These are phyloP conservation scores for Colaptes auratus DNA, from an alignment of 2,113 vertebrate species.

Conservation along the genomic window DNA sequence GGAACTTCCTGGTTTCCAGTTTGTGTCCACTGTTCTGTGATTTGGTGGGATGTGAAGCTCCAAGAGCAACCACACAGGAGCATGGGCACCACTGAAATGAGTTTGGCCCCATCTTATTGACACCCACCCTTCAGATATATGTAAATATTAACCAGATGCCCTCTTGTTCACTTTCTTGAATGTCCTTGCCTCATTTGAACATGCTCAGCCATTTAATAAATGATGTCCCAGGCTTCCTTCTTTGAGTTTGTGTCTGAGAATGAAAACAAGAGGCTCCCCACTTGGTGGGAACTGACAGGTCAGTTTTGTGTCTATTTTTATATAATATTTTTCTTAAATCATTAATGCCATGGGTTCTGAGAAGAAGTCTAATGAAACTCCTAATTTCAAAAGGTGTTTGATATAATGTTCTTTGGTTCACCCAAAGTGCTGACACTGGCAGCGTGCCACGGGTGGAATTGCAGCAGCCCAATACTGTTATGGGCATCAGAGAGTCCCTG, in stretches of 20 bases:
- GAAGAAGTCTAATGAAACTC: background rate
- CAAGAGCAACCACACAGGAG: too few species aligned
- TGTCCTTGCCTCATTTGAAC: background rate
- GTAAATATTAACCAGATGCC: too few species aligned
- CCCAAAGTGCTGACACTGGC: background rate
- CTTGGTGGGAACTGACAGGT: background rate
- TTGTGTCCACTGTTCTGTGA: too few species aligned
- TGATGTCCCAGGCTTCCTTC: background rate
- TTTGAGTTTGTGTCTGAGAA: background rate
- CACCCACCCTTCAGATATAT: too few species aligned
- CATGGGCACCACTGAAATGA: too few species aligned
- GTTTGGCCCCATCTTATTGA: too few species aligned
- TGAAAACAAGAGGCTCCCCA: background rate
- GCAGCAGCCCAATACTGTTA: background rate
- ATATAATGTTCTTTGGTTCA: background rate
- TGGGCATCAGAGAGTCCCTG: background rate
- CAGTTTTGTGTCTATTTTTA: background rate
- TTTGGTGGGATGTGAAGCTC: too few species aligned
- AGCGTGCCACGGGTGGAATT: background rate
- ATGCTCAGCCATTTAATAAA: background rate
- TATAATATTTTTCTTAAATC: background rate
- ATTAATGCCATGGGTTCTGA: background rate
- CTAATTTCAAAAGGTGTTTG: background rate
- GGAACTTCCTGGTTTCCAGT: too few species aligned
- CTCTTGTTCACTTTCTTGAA: background rate